Evolutionary conservation across 2,888 invertebrate species (phyloP).

Genomic region (Luperina testacea): DNA sequence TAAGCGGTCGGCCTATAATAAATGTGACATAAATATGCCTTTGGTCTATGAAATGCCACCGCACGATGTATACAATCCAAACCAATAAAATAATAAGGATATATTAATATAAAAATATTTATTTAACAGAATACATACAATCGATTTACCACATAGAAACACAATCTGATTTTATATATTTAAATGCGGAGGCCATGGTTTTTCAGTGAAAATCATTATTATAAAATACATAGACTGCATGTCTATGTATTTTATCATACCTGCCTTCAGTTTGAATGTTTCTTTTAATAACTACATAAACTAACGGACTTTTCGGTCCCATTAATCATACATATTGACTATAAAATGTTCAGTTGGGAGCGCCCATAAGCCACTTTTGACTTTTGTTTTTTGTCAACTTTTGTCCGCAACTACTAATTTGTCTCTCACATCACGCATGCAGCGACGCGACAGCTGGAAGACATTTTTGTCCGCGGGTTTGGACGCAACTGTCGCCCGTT

Average conservation of each 20-base stretch:
- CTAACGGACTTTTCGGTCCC: background rate
- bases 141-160: background rate
- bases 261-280: background rate
- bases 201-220: background rate
- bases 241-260: background rate
- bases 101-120: background rate
- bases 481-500: background rate
- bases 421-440: background rate
- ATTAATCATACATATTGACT: constrained; percentile 9
- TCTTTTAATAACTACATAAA: background rate
- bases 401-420: too few relatives aligned
- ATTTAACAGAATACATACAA: background rate
- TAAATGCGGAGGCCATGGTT: background rate
- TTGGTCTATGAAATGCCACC: background rate
- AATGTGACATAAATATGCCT: background rate
- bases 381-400: too few relatives aligned
- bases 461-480: background rate
- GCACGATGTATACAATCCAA: background rate
- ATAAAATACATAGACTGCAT: background rate
- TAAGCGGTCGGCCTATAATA: too few relatives aligned
- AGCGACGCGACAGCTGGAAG: background rate
- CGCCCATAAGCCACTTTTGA: background rate
- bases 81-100: background rate
- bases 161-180: background rate
- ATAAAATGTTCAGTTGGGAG: background rate